Base-by-base conservation (phyloP, 2,113 vertebrate genomes). In the Sander lucioperca region DNA sequence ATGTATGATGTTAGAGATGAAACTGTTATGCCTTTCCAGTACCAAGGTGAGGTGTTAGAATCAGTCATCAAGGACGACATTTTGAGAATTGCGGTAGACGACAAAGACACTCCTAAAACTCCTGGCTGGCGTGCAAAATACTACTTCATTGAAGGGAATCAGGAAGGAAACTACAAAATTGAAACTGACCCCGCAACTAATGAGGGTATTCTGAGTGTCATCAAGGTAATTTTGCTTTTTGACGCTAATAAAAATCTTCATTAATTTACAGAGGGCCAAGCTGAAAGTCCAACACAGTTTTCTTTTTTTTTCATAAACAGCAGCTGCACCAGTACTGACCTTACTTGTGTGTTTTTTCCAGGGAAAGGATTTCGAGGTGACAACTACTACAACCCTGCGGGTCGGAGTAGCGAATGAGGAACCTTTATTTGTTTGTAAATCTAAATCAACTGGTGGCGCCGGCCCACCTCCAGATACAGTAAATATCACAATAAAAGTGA, bases 101-200 rank as follows among this genome's bases (percentile, higher is more conserved):
- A 97, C 30, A 48, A 82, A 43, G 97, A 97, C 57, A 83, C 62
- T 0, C 94, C 91, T 0, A 54, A 93, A 0, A 96, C 95, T 2
- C 48, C 94, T 6, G 96, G 87, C 1, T 97, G 96, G 95, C 89
- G 56, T 48, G 96, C 94, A 1, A 86, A 91, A 15, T 97, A 96
- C 82, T 88, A 12, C 65, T 89, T 96, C 48, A 8, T 83, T 1
- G 25, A 74, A 9, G 96, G 96, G 53, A 95, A 96, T 1, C 92
- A 96, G 47, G 92, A 91, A 0, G 70, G 14, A 1, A 89, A 90
- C 64, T 97, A 95, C 77, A 74, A 90, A 63, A 73, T 97, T 30
- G 59, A 73, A 57, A 96, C 96, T 0, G 96, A 99, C 86, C 93
- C 93, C 0, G 15, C 77, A 16, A 96, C 96, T 62, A 97, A 96